phyloP scores from a whole-genome alignment of 2,113 vertebrate genomes.

The Apistogramma diplotaenia region DNA sequence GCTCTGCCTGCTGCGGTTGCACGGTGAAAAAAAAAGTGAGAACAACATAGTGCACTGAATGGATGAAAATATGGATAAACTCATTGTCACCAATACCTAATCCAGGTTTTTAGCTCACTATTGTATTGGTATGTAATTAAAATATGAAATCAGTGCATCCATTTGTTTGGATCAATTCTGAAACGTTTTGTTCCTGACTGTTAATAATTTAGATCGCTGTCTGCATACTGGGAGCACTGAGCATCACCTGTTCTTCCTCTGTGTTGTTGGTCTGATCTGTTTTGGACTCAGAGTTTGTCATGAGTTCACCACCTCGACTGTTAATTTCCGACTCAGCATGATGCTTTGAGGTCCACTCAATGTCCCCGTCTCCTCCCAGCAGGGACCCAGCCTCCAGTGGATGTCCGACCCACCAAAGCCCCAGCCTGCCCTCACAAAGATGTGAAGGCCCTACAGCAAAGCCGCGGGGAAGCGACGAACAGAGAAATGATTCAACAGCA shows the following conservation, averaged over 20 bases:
- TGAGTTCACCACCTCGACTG: background rate
- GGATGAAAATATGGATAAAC: background rate
- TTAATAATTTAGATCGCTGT: background rate
- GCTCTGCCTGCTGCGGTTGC: background rate
- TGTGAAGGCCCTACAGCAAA: constrained; percentile 63
- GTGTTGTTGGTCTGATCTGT: background rate
- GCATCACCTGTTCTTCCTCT: constrained; percentile 22
- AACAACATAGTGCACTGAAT: background rate
- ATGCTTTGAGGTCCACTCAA: background rate
- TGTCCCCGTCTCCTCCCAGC: constrained; percentile 37
- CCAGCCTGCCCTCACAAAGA: constrained; percentile 32
- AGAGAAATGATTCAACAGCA: constrained; percentile 40
- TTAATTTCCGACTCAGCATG: background rate
- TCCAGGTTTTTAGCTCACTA: background rate
- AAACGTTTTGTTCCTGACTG: background rate
- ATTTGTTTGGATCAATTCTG: background rate
- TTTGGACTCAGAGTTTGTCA: background rate
- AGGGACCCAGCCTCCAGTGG: constrained; percentile 44
- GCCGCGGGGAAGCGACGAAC: constrained; percentile 39
- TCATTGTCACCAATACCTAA: background rate
- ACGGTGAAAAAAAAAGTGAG: background rate
- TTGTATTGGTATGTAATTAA: too few species aligned
- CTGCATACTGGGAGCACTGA: background rate
- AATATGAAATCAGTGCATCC: background rate
- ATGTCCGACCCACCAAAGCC: constrained; percentile 70